phyloP scores from a whole-genome alignment of 2,888 invertebrate species.

The Creontiades dilutus region DNA sequence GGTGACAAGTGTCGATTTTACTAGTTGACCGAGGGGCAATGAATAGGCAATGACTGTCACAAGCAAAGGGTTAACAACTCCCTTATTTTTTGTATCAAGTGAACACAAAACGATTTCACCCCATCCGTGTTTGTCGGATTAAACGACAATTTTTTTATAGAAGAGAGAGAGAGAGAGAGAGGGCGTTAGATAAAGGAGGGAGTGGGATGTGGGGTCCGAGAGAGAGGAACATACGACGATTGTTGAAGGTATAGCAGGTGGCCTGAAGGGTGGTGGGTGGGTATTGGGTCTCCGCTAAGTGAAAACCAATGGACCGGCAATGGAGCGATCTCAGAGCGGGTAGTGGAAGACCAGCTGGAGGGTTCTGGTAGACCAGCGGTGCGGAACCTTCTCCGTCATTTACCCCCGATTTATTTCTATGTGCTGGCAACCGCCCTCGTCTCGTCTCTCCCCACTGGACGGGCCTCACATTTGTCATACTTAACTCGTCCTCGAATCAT shows the following conservation, averaged over 20 bases:
- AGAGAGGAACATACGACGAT: slow-evolving; percentile 26
- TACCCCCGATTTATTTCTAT: slow-evolving; percentile 66
- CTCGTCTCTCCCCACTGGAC: not conserved
- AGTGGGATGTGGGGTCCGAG: not conserved
- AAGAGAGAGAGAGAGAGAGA: not conserved
- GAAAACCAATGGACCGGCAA: slow-evolving; percentile 49
- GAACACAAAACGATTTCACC: slow-evolving; percentile 4
- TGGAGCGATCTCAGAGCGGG: not conserved
- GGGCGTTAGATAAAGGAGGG: not conserved
- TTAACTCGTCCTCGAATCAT: slow-evolving; percentile 57
- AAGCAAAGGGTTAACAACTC: slow-evolving; percentile 44
- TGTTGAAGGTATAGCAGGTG: slow-evolving; percentile 46
- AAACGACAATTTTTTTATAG: slow-evolving; percentile 24
- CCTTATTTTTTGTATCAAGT: slow-evolving; percentile 23
- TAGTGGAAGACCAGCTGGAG: slow-evolving; percentile 51
- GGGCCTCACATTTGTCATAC: slow-evolving; percentile 50
- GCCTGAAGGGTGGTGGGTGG: not conserved
- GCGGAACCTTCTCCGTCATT: slow-evolving; percentile 66
- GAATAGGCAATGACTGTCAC: slow-evolving; percentile 45
- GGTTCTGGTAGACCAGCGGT: slow-evolving; percentile 46
- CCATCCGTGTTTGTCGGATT: slow-evolving; percentile 19
- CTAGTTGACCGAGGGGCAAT: slow-evolving; percentile 34
- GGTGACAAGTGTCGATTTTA: not conserved
- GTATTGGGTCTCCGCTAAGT: slow-evolving; percentile 46
- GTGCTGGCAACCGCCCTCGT: slow-evolving; percentile 25